Base-by-base conservation (phyloP, 1,140 invertebrate species). In the Saccostrea echinata region DNA sequence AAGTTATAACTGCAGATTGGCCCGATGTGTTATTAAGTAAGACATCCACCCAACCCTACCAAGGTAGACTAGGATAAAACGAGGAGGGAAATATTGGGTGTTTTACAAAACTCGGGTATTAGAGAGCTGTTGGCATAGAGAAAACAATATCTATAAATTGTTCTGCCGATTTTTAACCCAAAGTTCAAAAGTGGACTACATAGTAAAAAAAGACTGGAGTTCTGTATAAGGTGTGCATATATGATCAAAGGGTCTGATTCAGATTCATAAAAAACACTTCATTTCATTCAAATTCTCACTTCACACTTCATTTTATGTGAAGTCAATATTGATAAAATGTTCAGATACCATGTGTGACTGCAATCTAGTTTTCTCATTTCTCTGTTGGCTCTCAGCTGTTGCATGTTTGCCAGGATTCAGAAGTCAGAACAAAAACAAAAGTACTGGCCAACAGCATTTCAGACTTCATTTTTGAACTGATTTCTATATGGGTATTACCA, bases 11-110 rank as follows among this genome's bases (percentile, higher is more conserved):
- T 30, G 27, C 68, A 12, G 8, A 76, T 76, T 76, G 68, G 68
- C 27, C 68, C 16, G 1, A 30, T 76, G 68, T 76, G 68, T 76
- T 76, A 76, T 27, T 27, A 16, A 76, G 68, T 27, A 33, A 76
- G 27, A 76, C 68, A 30, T 30, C 68, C 68, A 76, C 68, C 68
- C 68, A 76, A 30, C 68, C n/a, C 57, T 64, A n/a, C 57, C 30
- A 30, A 76, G 16, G 33, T 30, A 16, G 11, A 4, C 24, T 16
- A 13, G 8, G 68, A 76, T 16, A 33, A 76, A 33, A 12, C 30
- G 18, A 12, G 24, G 57, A 64, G 21, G 30, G 30, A 21, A 76
- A 76, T 76, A 76, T 13, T 30, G 68, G 24, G 27, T 61, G 30
- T 71, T 71, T 76, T 76, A 16, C 13, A 12, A 3, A 76, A 76